Base-by-base conservation (phyloP, 2,797 vertebrate species). In the Valencia hispanica region DNA sequence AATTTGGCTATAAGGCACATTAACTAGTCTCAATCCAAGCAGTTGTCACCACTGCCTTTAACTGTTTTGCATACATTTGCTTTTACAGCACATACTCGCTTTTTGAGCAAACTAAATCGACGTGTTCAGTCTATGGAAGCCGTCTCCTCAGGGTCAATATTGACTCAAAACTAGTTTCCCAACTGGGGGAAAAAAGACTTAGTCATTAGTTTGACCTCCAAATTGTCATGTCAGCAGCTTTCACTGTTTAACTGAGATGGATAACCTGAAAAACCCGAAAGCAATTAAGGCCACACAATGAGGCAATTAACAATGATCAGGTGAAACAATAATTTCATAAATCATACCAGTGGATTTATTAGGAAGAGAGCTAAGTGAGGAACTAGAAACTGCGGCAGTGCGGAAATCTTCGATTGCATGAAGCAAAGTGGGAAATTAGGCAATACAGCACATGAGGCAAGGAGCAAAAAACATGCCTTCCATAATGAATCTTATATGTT, bases 401-500 rank as follows among this genome's bases (percentile, higher is more conserved):
- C 73, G 51, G 83, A 86, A 86, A 91, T 76, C 59, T 25, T 34
- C 2, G 20, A 32, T 41, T 27, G 74, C 5, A 77, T 80, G 77
- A 84, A 79, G 83, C 72, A 89, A 90, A 85, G 39, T 43, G 86
- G 87, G 86, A 91, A 86, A 85, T 92, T 65, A 81, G 59, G 89
- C 39, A 43, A 65, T 25, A 18, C 22, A 32, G n/a, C 66, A 65
- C 12, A 70, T 78, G 66, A 81, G 48, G 36, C 15, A 15, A 32
- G 17, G 10, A 36, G 9, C 39, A 59, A 79, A 84, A 84, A 82
- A 85, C 73, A 63, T 36, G 11, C 22, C 61, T 55, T 0, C 8
- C 71, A 14, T 78, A 8, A 48, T 57, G 36, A 10, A 55, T 73
- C 39, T 27, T 39, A n/a, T 30, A 74, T 47, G 4, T 51, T 12